Conservation (phyloP, 1,140 invertebrate species). For the Diorhabda carinulata region DNA sequence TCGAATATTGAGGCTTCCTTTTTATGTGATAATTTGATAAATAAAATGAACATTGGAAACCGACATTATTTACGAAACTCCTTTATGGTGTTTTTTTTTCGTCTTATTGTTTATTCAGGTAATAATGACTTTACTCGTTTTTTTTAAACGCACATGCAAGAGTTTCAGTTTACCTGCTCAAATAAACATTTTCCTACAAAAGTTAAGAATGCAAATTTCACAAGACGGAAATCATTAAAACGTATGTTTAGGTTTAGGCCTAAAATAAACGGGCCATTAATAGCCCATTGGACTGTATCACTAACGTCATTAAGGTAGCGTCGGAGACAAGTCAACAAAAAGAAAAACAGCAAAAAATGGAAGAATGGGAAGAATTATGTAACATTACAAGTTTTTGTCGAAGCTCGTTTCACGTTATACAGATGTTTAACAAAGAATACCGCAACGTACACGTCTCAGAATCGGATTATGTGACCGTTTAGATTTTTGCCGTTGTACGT, state of each 20-base stretch:
- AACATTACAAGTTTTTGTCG: neutral
- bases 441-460: neutral
- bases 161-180: no score
- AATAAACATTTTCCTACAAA: no score
- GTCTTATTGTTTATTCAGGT: no score
- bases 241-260: neutral
- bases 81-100: no score
- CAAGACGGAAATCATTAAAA: neutral
- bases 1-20: no score
- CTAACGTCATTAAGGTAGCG: neutral
- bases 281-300: neutral
- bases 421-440: neutral
- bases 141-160: no score
- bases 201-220: no score
- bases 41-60: no score
- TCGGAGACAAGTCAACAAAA: neutral
- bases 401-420: constrained; percentile 2
- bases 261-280: neutral
- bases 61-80: no score
- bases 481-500: no score
- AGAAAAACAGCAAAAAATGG: neutral
- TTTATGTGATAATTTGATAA: no score
- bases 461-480: neutral
- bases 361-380: neutral
- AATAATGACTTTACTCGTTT: no score